Evolutionary conservation across 2,113 vertebrate genomes (phyloP), one percentile per base, ranked within the genome.

Genomic region (Siniperca chuatsi): DNA sequence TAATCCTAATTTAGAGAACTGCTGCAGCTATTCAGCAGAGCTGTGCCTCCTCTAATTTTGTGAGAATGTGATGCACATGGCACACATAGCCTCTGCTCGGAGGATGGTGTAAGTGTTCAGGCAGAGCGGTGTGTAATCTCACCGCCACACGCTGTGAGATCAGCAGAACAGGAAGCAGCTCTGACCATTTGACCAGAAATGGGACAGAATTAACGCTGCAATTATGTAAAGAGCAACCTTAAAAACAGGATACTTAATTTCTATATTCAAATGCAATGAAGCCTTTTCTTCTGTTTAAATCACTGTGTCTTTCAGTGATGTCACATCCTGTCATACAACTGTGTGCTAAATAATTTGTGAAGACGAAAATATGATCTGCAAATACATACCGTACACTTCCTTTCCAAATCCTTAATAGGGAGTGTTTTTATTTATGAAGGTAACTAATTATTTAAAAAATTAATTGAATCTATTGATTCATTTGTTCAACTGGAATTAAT

Each of bases 1-100:
- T 89, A 92, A 91, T 90, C 81, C 89, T 86, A 90, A 91, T 95
- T 95, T 92, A 90, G 88, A 87, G 81, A 79, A 86, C 79, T 77
- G 85, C 81, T 74, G 48, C 78, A 67, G 76, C 74, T 52, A 20
- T 20, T 52, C 60, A 77, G 65, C 46, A n/a, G 79, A 84, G 89
- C 86, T 62, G 81, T 40, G 71, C 46, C 71, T 82, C 75, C 60
- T 85, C 52, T 81, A 66, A 83, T 91, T 91, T 90, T 55, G 62
- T 65, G 68, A 76, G 76, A 73, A 66, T 73, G 68, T 33, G n/a
- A 70, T 66, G 71, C 72, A 80, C 84, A 72, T 72, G 57, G 82
- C 70, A 40, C 81, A 74, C 58, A 33, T 44, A 8, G 64, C 54
- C 25, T 61, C 29, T 58, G 29, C 65, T 66, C 48, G 20, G 60